Percentiles rank a stretch among this genome's conserved stretches.
phyloP scores from a whole-genome alignment of 2,113 vertebrate genomes.

The Caretta caretta region DNA sequence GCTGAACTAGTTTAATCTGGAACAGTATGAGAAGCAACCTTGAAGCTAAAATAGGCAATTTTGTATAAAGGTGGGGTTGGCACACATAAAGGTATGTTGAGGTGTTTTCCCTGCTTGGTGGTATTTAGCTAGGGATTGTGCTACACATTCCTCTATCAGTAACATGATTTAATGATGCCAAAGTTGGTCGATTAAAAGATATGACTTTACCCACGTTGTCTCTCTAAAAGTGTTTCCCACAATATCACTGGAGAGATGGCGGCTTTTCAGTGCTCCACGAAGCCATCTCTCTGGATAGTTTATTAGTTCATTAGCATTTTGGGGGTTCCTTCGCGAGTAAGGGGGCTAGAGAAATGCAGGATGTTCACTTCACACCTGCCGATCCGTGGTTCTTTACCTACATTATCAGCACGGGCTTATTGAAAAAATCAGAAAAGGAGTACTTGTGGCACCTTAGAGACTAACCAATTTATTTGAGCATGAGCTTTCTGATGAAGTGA shows the following conservation, averaged over 20 bases:
- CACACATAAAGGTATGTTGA: not conserved
- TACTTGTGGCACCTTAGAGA: no score
- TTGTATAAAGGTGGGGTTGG: not conserved
- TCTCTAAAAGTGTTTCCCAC: not conserved
- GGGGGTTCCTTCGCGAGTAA: not conserved
- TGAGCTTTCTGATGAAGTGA: no score
- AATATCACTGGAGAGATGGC: fast-evolving
- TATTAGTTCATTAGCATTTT: not conserved
- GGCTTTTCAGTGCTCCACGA: fast-evolving
- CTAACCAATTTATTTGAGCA: no score
- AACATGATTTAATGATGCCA: fast-evolving
- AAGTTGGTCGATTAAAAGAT: not conserved
- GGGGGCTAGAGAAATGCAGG: no score
- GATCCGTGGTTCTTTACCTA: fast-evolving
- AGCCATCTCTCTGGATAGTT: not conserved
- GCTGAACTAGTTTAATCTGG: not conserved
- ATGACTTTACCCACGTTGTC: not conserved
- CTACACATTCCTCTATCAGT: fast-evolving
- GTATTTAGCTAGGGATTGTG: fast-evolving
- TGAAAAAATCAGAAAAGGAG: not conserved
- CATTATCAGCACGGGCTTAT: not conserved
- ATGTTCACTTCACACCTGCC: fast-evolving
- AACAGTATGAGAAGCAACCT: not conserved
- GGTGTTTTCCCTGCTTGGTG: not conserved
- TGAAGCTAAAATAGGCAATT: not conserved